Percentiles rank a stretch among this genome's conserved stretches.
These are phyloP conservation scores for Carpatolechia fugitivella DNA, from an alignment of 2,888 invertebrate genomes.

Conservation along the genomic window DNA sequence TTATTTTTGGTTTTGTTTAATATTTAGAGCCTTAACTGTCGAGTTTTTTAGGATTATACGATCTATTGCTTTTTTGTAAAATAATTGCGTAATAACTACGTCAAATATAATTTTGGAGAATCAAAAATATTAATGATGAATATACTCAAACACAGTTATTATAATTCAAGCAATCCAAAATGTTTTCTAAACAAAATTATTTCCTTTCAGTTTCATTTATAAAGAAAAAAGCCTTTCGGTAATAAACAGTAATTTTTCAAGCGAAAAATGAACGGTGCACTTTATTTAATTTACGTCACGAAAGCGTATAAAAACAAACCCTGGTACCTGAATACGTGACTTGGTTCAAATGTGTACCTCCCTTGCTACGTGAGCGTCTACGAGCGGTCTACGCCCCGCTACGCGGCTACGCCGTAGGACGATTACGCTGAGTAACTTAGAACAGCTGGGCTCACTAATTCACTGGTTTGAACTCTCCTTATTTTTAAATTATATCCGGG, in stretches of 20 bases:
- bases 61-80: too few relatives aligned
- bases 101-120: too few relatives aligned
- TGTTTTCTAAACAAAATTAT: too few relatives aligned
- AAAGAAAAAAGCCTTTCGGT: too few relatives aligned
- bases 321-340: neutral
- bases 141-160: too few relatives aligned
- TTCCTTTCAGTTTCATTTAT: too few relatives aligned
- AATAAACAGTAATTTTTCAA: neutral
- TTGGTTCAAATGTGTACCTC: neutral
- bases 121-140: too few relatives aligned
- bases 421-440: neutral
- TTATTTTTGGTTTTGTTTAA: too few relatives aligned
- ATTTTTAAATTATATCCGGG: constrained; percentile 1
- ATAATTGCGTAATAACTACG: too few relatives aligned
- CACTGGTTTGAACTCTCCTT: neutral
- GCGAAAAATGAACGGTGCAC: neutral
- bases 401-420: constrained; percentile 18
- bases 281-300: neutral
- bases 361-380: constrained; percentile 32
- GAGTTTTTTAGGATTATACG: too few relatives aligned
- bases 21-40: too few relatives aligned
- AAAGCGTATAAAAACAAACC: neutral
- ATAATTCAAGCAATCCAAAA: too few relatives aligned
- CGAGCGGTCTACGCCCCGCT: constrained; percentile 26
- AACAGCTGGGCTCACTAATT: constrained; percentile 9